These are phyloP conservation scores for Actinia tenebrosa DNA, from an alignment of 64 coral and sea anemone genomes.

Conservation along the genomic window DNA sequence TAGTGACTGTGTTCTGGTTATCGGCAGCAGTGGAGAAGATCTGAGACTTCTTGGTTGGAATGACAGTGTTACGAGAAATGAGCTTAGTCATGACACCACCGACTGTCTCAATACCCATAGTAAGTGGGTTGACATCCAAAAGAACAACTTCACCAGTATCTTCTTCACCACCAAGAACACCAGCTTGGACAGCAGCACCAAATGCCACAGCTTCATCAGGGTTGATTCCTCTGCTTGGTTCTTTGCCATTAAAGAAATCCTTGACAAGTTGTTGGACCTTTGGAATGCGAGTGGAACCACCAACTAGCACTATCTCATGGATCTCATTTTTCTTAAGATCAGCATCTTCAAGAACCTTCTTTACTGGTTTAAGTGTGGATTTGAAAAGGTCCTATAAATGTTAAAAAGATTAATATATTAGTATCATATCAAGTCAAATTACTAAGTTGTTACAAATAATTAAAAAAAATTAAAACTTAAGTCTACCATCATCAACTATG, in stretches of 20 bases:
- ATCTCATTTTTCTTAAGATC: conserved; percentile 82
- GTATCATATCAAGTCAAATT: background rate
- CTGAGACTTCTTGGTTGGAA: conserved; percentile 97
- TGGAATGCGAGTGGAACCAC: conserved; percentile 97
- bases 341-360: conserved; percentile 82
- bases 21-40: conserved; percentile 99
- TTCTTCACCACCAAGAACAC: conserved; percentile 95
- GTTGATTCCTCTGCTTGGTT: conserved; percentile 98
- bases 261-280: conserved; percentile 94
- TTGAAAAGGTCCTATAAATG: conserved; percentile 70
- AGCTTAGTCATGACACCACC: conserved; percentile 99
- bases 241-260: conserved; percentile 83
- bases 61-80: conserved; percentile 88
- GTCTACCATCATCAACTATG: too few relatives aligned
- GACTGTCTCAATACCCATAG: conserved; percentile 96
- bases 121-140: conserved; percentile 94
- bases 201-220: conserved; percentile 99
- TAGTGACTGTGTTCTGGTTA: conserved; percentile 99
- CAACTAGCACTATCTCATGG: conserved; percentile 98
- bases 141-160: conserved; percentile 96
- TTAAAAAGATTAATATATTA: background rate
- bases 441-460: too few relatives aligned
- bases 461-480: too few relatives aligned
- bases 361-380: conserved; percentile 89
- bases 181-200: conserved; percentile 97